A percentile compares a stretch with the other conserved stretches of the same genome.
Evolutionary conservation across 2,113 vertebrate species (phyloP).

Genomic region (Eubucco bourcierii): DNA sequence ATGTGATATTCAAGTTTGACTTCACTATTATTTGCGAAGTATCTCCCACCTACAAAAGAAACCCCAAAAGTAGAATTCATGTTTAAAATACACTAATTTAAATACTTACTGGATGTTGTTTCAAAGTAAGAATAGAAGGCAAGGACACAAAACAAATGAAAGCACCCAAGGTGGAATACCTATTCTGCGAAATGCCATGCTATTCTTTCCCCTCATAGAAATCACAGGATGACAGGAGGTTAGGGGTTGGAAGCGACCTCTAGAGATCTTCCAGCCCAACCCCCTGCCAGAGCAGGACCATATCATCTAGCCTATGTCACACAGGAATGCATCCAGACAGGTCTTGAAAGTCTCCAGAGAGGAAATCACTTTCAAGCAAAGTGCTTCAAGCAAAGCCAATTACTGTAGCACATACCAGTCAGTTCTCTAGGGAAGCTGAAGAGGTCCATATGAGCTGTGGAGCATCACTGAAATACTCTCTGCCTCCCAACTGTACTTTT

Average conservation of each 20-base stretch:
- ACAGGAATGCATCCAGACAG: no score
- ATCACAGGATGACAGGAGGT: not conserved
- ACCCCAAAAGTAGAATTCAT: not conserved
- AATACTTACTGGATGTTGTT: not conserved
- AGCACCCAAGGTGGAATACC: not conserved
- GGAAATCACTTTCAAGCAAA: not conserved
- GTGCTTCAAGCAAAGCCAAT: not conserved
- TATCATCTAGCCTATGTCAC: no score
- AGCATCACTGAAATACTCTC: not conserved
- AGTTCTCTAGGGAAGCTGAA: not conserved
- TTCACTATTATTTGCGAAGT: not conserved
- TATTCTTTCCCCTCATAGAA: not conserved
- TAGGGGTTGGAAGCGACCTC: no score
- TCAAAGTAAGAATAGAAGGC: not conserved
- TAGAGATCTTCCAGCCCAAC: no score
- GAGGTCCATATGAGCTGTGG: not conserved
- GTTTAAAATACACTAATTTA: not conserved
- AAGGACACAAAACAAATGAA: not conserved
- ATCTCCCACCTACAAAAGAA: not conserved
- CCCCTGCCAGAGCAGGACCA: no score
- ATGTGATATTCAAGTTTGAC: not conserved
- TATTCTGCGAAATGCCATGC: not conserved
- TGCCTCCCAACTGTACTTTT: fast-evolving
- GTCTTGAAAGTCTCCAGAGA: no score
- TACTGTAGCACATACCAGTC: not conserved